Base-by-base conservation (phyloP, 2,113 vertebrate species). In the Phyllopteryx taeniolatus region DNA sequence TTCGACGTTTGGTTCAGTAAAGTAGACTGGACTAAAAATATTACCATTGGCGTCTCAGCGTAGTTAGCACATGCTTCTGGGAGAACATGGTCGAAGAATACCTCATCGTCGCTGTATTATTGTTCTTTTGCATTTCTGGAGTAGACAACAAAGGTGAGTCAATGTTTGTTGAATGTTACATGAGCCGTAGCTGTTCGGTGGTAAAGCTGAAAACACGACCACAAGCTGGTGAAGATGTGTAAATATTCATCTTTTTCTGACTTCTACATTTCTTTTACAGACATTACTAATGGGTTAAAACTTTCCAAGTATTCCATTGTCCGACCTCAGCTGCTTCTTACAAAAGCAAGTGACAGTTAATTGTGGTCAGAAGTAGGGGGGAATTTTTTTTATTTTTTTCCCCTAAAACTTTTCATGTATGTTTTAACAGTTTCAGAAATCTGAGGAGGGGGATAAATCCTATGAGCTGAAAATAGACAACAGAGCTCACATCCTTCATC, bases 401-500 rank as follows among this genome's bases (percentile, higher is more conserved):
- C 11, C 15, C 13, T 9, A 15, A 42, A 15, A 62, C 39, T 33
- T 67, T 42, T 8, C 4, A 46, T 15, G 11, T 44, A 17, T 14
- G 27, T 3, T 13, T 61, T 33, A 13, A 2, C 17, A 5, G 19
- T 70, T 72, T 68, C 47, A 87, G 86, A 62, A 70, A 67, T 42
- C 77, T 67, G 46, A 8, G 47, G 75, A 89, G 0, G 75, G 88
- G 0, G 73, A 22, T 2, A 0, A 91, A n/a, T 85, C 79, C 2
- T 94, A 91, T 74, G 72, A 65, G 2, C 44, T 94, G 7, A 62
- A 27, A 8, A 91, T 94, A n/a, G 85, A 91, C 59, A 67, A 86
- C 72, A 83, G 43, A 39, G 68, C 65, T 11, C 89, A 86, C 27
- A 0, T 86, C 5, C 33, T 93, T 46, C 87, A 89, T 57, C 79